phyloP scores from a whole-genome alignment of 2,113 vertebrate species.

The Limnothrissa miodon region DNA sequence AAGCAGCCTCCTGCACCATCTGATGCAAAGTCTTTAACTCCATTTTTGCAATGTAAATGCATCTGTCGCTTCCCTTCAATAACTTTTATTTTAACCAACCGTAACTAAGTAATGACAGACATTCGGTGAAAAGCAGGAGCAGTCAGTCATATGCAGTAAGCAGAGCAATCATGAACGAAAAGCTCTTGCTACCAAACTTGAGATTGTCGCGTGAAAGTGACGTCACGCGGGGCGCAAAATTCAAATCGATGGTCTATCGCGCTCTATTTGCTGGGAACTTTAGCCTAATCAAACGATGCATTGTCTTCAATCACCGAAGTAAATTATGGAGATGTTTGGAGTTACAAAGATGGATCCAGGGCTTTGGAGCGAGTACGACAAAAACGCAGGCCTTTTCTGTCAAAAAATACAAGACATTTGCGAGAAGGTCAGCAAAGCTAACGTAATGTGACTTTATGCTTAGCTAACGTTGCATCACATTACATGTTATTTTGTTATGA shows the following conservation, averaged over 20 bases:
- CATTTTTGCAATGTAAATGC: slow-evolving; percentile 38
- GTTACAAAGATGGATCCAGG: background rate
- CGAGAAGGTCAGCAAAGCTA: slow-evolving; percentile 53
- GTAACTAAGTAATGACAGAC: background rate
- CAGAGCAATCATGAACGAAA: background rate
- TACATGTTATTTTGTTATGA: background rate
- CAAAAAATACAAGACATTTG: slow-evolving; percentile 54
- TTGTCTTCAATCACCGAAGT: background rate
- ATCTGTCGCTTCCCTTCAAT: background rate
- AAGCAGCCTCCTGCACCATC: slow-evolving; percentile 71
- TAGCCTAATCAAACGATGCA: background rate
- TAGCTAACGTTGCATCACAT: background rate
- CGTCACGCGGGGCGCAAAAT: background rate
- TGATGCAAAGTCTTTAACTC: slow-evolving; percentile 68
- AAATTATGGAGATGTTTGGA: background rate
- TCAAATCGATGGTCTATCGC: background rate
- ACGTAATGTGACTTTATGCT: background rate
- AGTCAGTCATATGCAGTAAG: background rate
- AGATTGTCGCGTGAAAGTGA: slow-evolving; percentile 31
- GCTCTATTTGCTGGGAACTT: background rate
- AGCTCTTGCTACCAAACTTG: background rate
- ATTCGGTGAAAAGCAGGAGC: background rate
- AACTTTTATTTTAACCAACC: background rate
- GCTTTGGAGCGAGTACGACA: background rate
- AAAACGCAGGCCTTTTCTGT: slow-evolving; percentile 46